Percentiles rank a stretch among this genome's conserved stretches.
These are phyloP conservation scores for Philaenus spumarius DNA, from an alignment of 1,140 invertebrate genomes.

Conservation along the genomic window DNA sequence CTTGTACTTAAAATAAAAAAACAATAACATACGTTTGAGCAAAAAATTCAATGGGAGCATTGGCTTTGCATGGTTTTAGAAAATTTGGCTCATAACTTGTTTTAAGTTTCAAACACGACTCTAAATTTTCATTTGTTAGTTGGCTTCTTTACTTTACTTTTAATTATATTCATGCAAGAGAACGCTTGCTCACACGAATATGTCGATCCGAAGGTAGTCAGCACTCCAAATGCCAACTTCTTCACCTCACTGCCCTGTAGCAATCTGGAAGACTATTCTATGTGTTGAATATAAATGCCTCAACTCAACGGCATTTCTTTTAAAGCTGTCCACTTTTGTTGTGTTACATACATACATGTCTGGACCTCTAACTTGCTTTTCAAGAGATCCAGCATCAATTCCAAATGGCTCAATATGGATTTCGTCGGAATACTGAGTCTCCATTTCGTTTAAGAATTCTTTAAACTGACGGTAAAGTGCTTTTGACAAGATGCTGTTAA, in stretches of 20 bases:
- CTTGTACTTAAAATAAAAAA: background rate
- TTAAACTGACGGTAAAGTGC: constrained; percentile 33
- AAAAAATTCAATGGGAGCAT: constrained; percentile 19
- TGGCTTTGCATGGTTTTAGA: constrained; percentile 28
- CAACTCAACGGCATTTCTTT: constrained; percentile 24
- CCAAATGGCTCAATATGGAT: no score
- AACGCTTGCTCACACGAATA: constrained; percentile 31
- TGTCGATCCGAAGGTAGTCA: constrained; percentile 28
- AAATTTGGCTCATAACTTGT: constrained; percentile 27
- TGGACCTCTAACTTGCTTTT: no score
- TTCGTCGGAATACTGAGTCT: constrained; percentile 31
- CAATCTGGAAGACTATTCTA: constrained; percentile 30
- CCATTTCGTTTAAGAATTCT: constrained; percentile 33
- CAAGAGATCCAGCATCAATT: no score
- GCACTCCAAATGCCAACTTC: constrained; percentile 30
- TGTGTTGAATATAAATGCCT: constrained; percentile 29
- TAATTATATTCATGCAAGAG: constrained; percentile 31
- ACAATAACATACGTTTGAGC: background rate
- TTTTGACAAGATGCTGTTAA: constrained; percentile 31
- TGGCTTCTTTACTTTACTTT: constrained; percentile 33
- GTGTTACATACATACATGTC: no score
- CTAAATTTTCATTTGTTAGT: constrained; percentile 31
- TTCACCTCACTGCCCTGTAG: constrained; percentile 30
- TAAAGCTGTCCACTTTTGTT: no score
- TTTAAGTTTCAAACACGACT: constrained; percentile 29